phyloP scores from a whole-genome alignment of 2,113 vertebrate species.

The Gnathonemus longibarbis region DNA sequence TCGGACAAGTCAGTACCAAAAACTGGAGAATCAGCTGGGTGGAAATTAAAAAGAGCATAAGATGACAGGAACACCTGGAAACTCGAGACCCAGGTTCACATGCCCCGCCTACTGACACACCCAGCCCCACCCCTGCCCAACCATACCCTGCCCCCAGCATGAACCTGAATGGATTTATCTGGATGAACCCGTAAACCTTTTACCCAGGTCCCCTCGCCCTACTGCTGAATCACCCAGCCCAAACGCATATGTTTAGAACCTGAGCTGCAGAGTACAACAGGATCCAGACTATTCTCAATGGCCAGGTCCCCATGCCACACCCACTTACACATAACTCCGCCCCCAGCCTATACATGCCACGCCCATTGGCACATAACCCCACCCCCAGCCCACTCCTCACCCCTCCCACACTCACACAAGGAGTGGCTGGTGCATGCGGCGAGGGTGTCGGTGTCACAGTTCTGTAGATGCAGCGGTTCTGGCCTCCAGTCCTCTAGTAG shows the following conservation, averaged over 20 bases:
- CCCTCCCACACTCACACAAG: constrained; percentile 29
- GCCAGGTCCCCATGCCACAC: neutral
- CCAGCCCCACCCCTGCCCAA: neutral
- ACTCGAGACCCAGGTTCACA: neutral
- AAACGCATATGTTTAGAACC: neutral
- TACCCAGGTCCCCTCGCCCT: neutral
- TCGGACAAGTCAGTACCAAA: constrained; percentile 28
- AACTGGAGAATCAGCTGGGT: constrained; percentile 22
- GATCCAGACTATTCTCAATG: neutral
- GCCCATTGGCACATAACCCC: neutral
- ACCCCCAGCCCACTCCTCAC: no score
- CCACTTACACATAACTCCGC: neutral
- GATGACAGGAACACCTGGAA: neutral
- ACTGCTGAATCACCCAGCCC: neutral
- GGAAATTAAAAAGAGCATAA: neutral
- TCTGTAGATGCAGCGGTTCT: constrained; percentile 33
- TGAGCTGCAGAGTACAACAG: neutral
- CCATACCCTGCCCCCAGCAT: neutral
- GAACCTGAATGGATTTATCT: neutral
- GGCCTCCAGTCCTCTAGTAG: constrained; percentile 45
- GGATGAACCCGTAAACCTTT: no score
- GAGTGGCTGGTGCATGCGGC: constrained; percentile 29
- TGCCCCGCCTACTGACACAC: neutral
- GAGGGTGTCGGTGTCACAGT: constrained; percentile 23
- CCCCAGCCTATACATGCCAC: neutral